Base-by-base conservation (phyloP, 1,140 invertebrate species). In the Drosophila kepulauana region DNA sequence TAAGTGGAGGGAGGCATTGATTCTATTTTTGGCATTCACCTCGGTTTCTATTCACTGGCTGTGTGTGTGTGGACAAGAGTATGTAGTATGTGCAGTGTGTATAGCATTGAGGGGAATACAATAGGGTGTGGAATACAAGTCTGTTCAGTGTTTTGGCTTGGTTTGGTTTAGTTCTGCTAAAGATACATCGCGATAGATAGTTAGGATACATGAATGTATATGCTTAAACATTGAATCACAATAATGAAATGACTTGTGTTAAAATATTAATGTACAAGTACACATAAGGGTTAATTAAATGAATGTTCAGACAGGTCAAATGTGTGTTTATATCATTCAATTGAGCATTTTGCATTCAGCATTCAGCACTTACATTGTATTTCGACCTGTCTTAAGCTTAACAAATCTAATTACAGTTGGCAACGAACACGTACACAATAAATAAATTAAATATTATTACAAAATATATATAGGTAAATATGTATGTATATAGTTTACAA, bases 201-300 rank as follows among this genome's bases (percentile, higher is more conserved):
- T 43, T 52, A 49, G 13, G 13, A 43, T 28, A 64, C 52, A 30
- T 75, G 58, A 11, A 48, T 71, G 65, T 54, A 28, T 71, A 51
- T 65, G 43, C 67, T 49, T 73, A 73, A 46, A 71, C 5, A 73
- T 76, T 78, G 48, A 85, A 86, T 85, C 82, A 86, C 82, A 85
- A 86, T 78, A 64, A 81, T 75, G 71, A 85, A 85, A 85, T 85
- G 78, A 85, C 78, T 78, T 86, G 70, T 33, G 82, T 86, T 78
- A 63, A 79, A 51, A 10, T 82, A 58, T 72, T 65, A 77, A 77
- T 69, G 56, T 80, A 76, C 64, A 80, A 13, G 5, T 38, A 56
- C 33, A 56, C 48, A 62, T 62, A 54, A 61, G 58, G 43, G 30
- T 68, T 58, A 58, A 15, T 67, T n/a, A 75, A 58, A 51, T 56